Evolutionary conservation across 2,113 vertebrate species (phyloP).

Genomic region (Pterocles burchelli): DNA sequence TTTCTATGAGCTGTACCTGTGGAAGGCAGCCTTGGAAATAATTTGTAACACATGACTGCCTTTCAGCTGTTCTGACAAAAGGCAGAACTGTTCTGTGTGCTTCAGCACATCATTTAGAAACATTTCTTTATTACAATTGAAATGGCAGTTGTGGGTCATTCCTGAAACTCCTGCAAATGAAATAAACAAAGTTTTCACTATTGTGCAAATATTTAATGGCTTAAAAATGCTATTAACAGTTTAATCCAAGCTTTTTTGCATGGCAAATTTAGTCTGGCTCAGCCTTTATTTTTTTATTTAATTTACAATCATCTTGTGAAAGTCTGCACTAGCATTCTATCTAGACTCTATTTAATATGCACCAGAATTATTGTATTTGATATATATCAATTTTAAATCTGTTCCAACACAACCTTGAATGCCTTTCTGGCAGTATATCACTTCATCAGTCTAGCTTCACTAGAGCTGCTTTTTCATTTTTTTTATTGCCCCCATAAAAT

Average conservation of each 20-base stretch:
- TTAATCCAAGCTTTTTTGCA: not conserved
- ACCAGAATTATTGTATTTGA: conserved; percentile 59
- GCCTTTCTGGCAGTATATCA: conserved; percentile 64
- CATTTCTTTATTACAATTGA: not conserved
- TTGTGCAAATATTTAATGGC: not conserved
- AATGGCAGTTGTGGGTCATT: not conserved
- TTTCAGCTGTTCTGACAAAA: not conserved
- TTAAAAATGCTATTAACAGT: not conserved
- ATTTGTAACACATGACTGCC: fast-evolving
- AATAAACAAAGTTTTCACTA: not conserved
- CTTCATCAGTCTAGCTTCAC: conserved; percentile 71
- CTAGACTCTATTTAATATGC: conserved; percentile 52
- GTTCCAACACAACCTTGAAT: conserved; percentile 64
- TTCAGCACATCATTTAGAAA: not conserved
- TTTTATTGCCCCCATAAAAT: conserved; percentile 71
- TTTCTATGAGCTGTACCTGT: not conserved
- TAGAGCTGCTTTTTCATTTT: conserved; percentile 65
- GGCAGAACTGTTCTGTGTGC: not conserved
- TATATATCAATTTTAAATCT: conserved; percentile 71
- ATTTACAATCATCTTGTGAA: not conserved
- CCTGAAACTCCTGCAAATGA: not conserved
- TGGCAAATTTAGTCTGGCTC: not conserved
- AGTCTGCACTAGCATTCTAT: not conserved
- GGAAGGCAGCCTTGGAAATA: not conserved
- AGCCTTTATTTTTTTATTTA: not conserved